A percentile compares a stretch with the other conserved stretches of the same genome.
phyloP scores from a whole-genome alignment of 2,797 vertebrate genomes.

The Gephyroberyx darwinii region DNA sequence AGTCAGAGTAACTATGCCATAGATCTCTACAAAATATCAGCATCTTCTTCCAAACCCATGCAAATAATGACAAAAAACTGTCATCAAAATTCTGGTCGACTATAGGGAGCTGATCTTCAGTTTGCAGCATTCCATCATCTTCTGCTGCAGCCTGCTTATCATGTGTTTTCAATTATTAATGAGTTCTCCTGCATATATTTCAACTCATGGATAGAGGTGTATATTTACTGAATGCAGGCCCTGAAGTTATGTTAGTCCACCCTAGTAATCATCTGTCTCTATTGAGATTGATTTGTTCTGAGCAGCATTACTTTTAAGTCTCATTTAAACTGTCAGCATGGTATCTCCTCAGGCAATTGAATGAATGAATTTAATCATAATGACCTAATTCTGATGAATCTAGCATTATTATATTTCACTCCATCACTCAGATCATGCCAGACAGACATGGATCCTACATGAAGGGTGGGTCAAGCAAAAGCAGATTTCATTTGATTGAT shows the following conservation, averaged over 20 bases:
- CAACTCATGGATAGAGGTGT: slow-evolving; percentile 58
- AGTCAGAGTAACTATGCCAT: slow-evolving; percentile 8
- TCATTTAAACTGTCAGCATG: not conserved
- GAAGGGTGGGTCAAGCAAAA: not conserved
- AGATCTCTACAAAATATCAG: slow-evolving; percentile 6
- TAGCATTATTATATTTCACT: not conserved
- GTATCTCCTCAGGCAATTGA: not conserved
- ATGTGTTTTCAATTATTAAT: slow-evolving; percentile 71
- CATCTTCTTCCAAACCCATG: slow-evolving; percentile 3
- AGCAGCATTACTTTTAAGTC: slow-evolving; percentile 43
- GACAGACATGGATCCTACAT: not conserved
- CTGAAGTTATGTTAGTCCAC: slow-evolving; percentile 51
- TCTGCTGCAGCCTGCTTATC: slow-evolving; percentile 58
- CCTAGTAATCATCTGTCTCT: slow-evolving; percentile 37
- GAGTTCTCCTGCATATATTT: slow-evolving; percentile 61
- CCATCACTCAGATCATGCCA: slow-evolving; percentile 8
- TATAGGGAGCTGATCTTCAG: slow-evolving; percentile 35
- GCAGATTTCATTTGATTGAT: not conserved
- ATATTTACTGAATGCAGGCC: slow-evolving; percentile 43
- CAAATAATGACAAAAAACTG: slow-evolving; percentile 1
- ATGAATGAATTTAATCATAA: not conserved
- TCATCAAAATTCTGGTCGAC: slow-evolving; percentile 11
- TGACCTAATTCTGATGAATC: too few relatives aligned
- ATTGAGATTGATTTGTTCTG: slow-evolving; percentile 47
- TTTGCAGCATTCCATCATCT: slow-evolving; percentile 50